Evolutionary conservation across 2,888 invertebrate genomes (phyloP).

Genomic region (Mystacides longicornis): DNA sequence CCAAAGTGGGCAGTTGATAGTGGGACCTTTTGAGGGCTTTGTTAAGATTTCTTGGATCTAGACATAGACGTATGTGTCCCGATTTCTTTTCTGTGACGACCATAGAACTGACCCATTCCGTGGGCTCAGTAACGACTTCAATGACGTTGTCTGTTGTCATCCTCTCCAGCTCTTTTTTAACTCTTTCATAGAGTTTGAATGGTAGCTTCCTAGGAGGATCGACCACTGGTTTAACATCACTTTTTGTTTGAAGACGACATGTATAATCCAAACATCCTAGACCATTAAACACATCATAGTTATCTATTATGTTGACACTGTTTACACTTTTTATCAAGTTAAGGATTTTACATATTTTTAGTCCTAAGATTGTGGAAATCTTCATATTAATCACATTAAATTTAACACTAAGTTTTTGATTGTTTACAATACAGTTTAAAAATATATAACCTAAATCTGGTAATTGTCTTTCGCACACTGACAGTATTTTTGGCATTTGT

Average conservation of each 20-base stretch:
- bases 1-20: background rate
- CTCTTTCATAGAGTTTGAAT: background rate
- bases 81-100: background rate
- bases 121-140: background rate
- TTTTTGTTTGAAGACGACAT: background rate
- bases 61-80: too few species aligned
- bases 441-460: background rate
- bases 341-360: background rate
- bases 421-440: background rate
- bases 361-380: background rate
- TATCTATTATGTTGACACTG: background rate
- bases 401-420: background rate
- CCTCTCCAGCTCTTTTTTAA: background rate
- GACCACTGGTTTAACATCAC: background rate
- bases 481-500: background rate
- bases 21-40: too few species aligned
- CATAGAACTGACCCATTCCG: background rate
- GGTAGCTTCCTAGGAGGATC: background rate
- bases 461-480: background rate
- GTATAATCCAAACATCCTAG: background rate
- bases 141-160: background rate
- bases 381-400: background rate
- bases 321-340: background rate
- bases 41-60: too few species aligned
- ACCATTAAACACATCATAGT: background rate